Conservation (phyloP, 2,888 invertebrate species). For the Dugesia japonica region DNA sequence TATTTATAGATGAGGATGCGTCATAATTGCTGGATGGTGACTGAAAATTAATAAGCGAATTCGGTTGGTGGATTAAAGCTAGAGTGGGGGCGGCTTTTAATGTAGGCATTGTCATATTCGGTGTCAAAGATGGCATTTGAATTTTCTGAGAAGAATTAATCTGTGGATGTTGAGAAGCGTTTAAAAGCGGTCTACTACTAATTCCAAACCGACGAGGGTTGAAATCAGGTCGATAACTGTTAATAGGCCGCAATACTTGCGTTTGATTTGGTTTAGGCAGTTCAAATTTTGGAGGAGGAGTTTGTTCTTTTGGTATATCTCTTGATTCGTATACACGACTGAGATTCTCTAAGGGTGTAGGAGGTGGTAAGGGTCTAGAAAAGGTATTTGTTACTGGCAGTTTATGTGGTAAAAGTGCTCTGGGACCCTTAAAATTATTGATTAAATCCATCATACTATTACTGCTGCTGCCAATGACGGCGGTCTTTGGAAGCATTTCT, state of each 20-base stretch:
- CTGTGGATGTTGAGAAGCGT: not conserved
- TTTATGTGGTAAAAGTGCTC: not conserved
- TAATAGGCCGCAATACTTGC: not conserved
- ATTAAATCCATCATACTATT: not conserved
- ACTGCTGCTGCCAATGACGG: not conserved
- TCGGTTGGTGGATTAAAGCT: not conserved
- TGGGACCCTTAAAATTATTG: not conserved
- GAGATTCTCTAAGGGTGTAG: not conserved
- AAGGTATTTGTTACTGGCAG: too few relatives aligned
- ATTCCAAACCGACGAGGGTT: not conserved
- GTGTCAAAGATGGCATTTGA: not conserved
- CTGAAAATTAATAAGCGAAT: not conserved
- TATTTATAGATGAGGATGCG: not conserved
- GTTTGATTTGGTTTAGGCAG: not conserved
- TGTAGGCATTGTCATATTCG: not conserved
- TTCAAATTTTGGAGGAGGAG: not conserved
- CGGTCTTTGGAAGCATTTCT: not conserved
- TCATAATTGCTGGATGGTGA: not conserved
- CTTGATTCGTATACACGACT: not conserved
- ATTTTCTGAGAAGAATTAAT: not conserved
- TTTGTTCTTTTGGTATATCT: not conserved
- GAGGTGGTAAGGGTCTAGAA: not conserved
- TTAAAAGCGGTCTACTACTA: not conserved
- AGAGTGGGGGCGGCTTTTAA: not conserved
- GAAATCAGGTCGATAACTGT: slow-evolving; percentile 1